phyloP scores from a whole-genome alignment of 2,113 vertebrate genomes.

The Neogale vison region DNA sequence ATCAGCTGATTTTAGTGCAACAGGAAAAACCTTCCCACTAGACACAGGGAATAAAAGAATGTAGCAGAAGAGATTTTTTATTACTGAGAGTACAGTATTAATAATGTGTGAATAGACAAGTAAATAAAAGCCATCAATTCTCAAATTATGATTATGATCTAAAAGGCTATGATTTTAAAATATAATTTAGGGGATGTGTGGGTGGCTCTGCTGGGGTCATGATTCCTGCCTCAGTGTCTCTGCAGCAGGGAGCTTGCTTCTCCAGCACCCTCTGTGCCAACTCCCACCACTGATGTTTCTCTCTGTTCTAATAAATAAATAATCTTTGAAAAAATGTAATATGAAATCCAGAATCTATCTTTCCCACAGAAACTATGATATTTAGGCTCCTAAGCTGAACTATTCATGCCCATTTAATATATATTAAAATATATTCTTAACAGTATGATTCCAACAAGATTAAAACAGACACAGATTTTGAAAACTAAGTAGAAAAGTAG shows the following conservation, averaged over 20 bases:
- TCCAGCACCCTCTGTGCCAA: neutral
- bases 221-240: neutral
- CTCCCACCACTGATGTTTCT: neutral
- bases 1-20: neutral
- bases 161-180: conserved; percentile 8
- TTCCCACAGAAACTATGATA: neutral
- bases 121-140: conserved; percentile 33
- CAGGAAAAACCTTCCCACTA: neutral
- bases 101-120: neutral
- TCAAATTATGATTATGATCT: neutral
- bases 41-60: neutral
- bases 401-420: neutral
- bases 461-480: neutral
- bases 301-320: neutral
- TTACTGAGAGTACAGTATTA: neutral
- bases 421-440: conserved; percentile 34
- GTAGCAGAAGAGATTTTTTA: neutral
- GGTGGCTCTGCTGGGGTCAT: neutral
- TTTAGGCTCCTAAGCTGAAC: neutral
- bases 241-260: neutral
- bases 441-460: conserved; percentile 21
- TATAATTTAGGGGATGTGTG: neutral
- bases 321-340: neutral
- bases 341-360: conserved; percentile 6
- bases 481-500: neutral